Evolutionary conservation across 1,140 invertebrate genomes (phyloP), one percentile per base, ranked within the genome.

Genomic region (Neelides sp.): DNA sequence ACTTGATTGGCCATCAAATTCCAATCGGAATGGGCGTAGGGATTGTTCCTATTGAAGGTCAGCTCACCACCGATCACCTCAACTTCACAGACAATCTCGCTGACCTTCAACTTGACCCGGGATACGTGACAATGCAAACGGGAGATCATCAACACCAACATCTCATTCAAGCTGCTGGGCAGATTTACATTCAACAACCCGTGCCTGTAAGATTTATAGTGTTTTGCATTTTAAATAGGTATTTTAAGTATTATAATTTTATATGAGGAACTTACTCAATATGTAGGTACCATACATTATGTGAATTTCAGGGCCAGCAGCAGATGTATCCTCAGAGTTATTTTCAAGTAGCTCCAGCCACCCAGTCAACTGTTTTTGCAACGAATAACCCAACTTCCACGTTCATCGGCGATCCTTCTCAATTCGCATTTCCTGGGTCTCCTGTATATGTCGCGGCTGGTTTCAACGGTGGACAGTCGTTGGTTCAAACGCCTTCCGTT

Each of bases 281-380:
- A 12, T 17, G 4, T 4, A 32, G n/a, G 10, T 8, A 23, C 8
- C 8, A 5, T 43, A 43, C 13, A 30, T 45, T 35, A 27, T 41
- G 30, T 20, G 37, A 53, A 32, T 55, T 51, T 23, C 50, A 61
- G 43, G 48, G 45, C 20, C 55, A 61, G 35, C 59, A 61, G 27
- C 50, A 54, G 39, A 36, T 57, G 13, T 48, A 49, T 24, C 52
- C 58, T 19, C 52, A 59, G 39, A 48, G 55, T 5, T 58, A 45
- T 22, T 28, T 54, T 10, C 45, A 45, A 32, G 41, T 59, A n/a
- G 35, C 45, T 43, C 37, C 53, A 22, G 32, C 53, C 7, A 24
- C 59, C 17, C 34, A 63, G 63, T 32, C 55, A 40, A 40, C 59
- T 56, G 49, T 55, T 46, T 53, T 62, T 64, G 50, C 55, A 57